phyloP scores from a whole-genome alignment of 2,797 vertebrate genomes.

The Catharus ustulatus region DNA sequence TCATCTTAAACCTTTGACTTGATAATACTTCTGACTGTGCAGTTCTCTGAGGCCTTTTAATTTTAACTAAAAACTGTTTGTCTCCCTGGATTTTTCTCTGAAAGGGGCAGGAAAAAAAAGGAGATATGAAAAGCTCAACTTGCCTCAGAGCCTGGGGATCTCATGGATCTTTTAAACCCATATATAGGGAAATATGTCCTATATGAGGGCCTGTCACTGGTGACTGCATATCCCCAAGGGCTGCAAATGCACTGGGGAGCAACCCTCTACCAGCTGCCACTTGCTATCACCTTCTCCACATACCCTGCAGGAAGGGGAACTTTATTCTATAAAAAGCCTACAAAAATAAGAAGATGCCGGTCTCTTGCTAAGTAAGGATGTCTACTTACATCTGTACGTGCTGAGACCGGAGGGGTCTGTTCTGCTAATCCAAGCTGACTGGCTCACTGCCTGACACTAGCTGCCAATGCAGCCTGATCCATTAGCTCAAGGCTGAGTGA shows the following conservation, averaged over 20 bases:
- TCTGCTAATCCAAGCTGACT: constrained; percentile 39
- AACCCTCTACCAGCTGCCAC: constrained; percentile 31
- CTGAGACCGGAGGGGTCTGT: background rate
- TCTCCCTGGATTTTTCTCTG: background rate
- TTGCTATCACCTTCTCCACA: background rate
- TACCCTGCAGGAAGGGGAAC: background rate
- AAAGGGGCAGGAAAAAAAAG: background rate
- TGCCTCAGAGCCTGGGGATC: background rate
- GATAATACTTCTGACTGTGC: background rate
- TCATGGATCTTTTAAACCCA: background rate
- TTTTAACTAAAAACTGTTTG: background rate
- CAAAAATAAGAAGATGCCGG: background rate
- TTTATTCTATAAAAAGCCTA: constrained; percentile 10
- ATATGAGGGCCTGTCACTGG: background rate
- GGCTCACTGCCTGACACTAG: background rate
- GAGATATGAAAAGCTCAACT: background rate
- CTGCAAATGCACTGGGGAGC: background rate
- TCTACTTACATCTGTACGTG: background rate
- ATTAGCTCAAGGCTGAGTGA: background rate
- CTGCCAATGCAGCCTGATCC: background rate
- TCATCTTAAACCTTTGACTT: background rate
- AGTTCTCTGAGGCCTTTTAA: background rate
- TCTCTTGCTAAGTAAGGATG: background rate
- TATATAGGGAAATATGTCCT: background rate
- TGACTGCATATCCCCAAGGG: background rate